Percentiles rank a stretch among this genome's conserved stretches.
Conservation (phyloP, 2,797 vertebrate genomes). For the Dromococcyx pavoninus region DNA sequence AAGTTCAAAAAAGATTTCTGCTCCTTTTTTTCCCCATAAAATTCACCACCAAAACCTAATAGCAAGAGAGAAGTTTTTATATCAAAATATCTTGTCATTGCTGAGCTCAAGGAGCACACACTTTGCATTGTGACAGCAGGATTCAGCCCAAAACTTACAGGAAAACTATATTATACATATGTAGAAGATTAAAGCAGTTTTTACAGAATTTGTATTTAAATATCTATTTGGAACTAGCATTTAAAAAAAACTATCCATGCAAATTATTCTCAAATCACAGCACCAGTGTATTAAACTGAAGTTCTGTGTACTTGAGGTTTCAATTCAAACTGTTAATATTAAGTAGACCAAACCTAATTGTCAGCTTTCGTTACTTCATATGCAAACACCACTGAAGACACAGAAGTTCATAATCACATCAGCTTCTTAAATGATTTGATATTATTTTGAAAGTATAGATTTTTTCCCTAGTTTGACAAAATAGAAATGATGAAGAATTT, state of each 20-base stretch:
- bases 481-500: background rate
- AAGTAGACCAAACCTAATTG: background rate
- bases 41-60: background rate
- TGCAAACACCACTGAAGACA: background rate
- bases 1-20: background rate
- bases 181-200: background rate
- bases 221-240: background rate
- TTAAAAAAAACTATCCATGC: background rate
- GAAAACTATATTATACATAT: rapidly evolving
- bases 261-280: background rate
- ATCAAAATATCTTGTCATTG: background rate
- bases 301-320: background rate
- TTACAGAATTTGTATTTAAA: background rate
- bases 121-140: background rate
- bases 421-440: background rate
- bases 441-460: background rate
- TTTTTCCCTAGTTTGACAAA: background rate
- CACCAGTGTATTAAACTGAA: background rate
- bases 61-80: background rate
- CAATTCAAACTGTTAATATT: background rate
- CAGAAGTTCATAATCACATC: background rate
- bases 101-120: background rate
- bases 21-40: background rate
- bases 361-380: background rate
- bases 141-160: background rate